These are phyloP conservation scores for Drosophila maculinotata DNA, from an alignment of 2,888 invertebrate genomes.

Conservation along the genomic window DNA sequence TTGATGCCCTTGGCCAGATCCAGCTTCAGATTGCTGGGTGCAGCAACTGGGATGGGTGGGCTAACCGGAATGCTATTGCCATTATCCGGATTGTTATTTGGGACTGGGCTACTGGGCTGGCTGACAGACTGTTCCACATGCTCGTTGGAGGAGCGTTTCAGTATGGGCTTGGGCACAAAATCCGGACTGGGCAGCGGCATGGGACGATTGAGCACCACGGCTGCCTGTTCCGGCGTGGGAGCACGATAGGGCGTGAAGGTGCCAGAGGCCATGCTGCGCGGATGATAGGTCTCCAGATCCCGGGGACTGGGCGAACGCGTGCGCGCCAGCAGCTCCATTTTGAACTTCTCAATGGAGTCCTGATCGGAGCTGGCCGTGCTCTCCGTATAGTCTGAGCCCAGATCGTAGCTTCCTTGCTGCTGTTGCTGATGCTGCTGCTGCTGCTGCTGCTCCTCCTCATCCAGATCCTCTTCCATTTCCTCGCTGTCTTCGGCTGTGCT, in stretches of 20 bases:
- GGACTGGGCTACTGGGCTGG: constrained; percentile 61
- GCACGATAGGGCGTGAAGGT: constrained; percentile 83
- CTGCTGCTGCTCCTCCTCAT: constrained; percentile 51
- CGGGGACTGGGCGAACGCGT: constrained; percentile 84
- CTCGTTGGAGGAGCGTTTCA: constrained; percentile 87
- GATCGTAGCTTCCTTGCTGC: constrained; percentile 82
- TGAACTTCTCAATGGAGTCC: constrained; percentile 85
- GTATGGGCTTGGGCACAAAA: constrained; percentile 91
- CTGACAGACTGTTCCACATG: constrained; percentile 76
- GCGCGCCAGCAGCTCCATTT: constrained; percentile 83
- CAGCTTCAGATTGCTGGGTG: constrained; percentile 47
- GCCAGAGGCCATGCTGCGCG: constrained; percentile 86
- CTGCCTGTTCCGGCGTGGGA: constrained; percentile 86
- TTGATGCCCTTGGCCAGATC: constrained; percentile 82
- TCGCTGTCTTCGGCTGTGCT: constrained; percentile 82
- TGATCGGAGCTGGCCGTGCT: constrained; percentile 87
- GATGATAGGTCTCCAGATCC: constrained; percentile 90
- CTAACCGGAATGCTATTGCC: constrained; percentile 5
- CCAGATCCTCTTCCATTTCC: constrained; percentile 63
- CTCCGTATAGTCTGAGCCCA: constrained; percentile 88
- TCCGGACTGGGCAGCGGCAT: constrained; percentile 89
- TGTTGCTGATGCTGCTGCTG: constrained; percentile 33
- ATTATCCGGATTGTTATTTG: constrained; percentile 6
- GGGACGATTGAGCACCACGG: constrained; percentile 87
- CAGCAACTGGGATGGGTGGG: not conserved